Percentiles rank a stretch among this genome's conserved stretches.
phyloP scores from a whole-genome alignment of 2,797 vertebrate species.

The Melanogrammus aeglefinus region DNA sequence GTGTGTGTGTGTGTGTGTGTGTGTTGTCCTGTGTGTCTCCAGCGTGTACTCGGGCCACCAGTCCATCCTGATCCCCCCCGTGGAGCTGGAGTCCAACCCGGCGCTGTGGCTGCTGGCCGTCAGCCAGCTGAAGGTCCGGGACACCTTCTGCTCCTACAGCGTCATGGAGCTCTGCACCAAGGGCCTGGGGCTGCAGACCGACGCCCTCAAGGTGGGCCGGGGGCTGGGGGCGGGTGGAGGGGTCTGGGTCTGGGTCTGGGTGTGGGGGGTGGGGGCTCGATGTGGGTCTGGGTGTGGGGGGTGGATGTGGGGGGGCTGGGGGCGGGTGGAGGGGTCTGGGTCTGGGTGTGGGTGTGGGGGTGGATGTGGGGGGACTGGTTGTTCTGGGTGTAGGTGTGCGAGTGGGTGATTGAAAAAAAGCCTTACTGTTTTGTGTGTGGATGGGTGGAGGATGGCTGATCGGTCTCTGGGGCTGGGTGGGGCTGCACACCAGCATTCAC shows the following conservation, averaged over 20 bases:
- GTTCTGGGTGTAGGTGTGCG: no score
- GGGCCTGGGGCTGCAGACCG: slow-evolving; percentile 95
- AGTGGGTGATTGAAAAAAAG: no score
- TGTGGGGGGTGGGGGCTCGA: not conserved
- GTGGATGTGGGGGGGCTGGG: no score
- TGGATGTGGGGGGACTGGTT: no score
- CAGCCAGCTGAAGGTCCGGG: slow-evolving; percentile 96
- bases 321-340: no score
- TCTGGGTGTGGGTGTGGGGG: no score
- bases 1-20: no score
- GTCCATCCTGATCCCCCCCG: slow-evolving; percentile 97
- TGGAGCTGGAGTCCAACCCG: slow-evolving; percentile 94
- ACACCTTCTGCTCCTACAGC: slow-evolving; percentile 98
- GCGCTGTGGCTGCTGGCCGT: slow-evolving; percentile 97
- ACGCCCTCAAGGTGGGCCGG: slow-evolving; percentile 71
- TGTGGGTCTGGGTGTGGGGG: no score
- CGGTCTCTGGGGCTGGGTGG: no score
- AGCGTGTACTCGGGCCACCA: slow-evolving; percentile 98
- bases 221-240: not conserved
- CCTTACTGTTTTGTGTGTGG: no score
- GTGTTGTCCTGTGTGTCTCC: slow-evolving; percentile 38
- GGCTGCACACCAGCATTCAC: no score
- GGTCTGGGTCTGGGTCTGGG: not conserved
- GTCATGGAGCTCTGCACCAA: slow-evolving; percentile 99
- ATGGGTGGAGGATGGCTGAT: no score